These are phyloP conservation scores for Cacatua alba DNA, from an alignment of 2,113 vertebrate genomes.

Conservation along the genomic window DNA sequence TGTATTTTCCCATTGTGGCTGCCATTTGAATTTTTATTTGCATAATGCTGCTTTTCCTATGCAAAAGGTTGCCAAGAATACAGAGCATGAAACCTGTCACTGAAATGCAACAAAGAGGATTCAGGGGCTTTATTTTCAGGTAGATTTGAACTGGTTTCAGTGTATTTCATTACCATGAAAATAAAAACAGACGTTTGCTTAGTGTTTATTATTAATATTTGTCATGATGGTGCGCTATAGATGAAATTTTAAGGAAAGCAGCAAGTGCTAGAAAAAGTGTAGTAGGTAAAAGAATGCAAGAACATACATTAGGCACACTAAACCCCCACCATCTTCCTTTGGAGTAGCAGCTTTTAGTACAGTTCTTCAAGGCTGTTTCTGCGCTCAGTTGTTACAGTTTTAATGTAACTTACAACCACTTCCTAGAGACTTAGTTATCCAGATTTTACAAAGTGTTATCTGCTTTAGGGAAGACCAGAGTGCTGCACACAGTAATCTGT, in stretches of 20 bases:
- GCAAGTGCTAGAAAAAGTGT: not conserved
- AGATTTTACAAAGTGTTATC: conserved; percentile 49
- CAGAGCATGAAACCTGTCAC: not conserved
- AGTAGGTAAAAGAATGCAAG: not conserved
- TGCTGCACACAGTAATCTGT: conserved; percentile 51
- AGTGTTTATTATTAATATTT: not conserved
- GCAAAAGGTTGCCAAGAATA: conserved; percentile 16
- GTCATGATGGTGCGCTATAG: not conserved
- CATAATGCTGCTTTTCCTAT: conserved; percentile 4
- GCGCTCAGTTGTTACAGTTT: conserved; percentile 13
- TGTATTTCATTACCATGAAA: not conserved
- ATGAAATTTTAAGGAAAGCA: not conserved
- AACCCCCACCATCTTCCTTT: not conserved
- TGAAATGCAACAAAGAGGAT: conserved; percentile 8
- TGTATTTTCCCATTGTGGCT: not conserved
- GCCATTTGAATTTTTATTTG: conserved; percentile 10
- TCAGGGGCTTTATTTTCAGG: not conserved
- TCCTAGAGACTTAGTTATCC: conserved; percentile 39
- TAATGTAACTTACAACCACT: conserved; percentile 43
- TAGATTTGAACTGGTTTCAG: not conserved
- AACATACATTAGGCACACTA: not conserved
- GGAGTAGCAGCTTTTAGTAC: not conserved
- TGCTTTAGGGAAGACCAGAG: conserved; percentile 56
- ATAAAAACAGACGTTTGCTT: not conserved
- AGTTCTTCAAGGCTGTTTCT: not conserved